Base-by-base conservation (phyloP, 2,113 vertebrate species). In the Chionis minor region DNA sequence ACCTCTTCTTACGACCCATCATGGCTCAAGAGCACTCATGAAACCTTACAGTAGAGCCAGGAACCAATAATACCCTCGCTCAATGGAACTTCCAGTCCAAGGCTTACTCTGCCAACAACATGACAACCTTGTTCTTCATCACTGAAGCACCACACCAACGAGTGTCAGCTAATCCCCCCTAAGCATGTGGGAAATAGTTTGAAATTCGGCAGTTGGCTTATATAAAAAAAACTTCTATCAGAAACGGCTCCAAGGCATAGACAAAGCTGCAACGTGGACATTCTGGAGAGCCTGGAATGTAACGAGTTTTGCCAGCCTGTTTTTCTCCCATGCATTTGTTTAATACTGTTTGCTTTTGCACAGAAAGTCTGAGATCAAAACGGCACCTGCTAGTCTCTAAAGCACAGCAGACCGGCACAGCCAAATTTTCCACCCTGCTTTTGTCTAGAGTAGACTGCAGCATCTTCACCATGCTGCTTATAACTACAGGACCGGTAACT, bases 81-180 rank as follows among this genome's bases (percentile, higher is more conserved):
- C 78, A 79, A 56, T 63, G 38, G 58, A 52, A 70, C 94, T 94
- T 85, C 84, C 86, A 96, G 83, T 73, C 66, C 67, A 49, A 81
- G 56, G 45, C 15, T 70, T 69, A 70, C 38, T 66, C 90, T 94
- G 88, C 85, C 94, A 96, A 55, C 79, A 91, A 42, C 16, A 82
- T 69, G 87, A 94, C 93, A 94, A 77, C 66, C 45, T 58, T 66
- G 59, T 58, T 90, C 88, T 80, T 74, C 86, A 78, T 70, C 79
- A 32, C 47, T 44, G 72, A 86, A 90, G 82, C 75, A 67, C 51
- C 5, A 63, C 71, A 88, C 67, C 85, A 65, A 24, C 17, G 4
- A 42, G 42, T 32, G 55, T 83, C 52, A 92, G 75, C 86, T 94
- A 91, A 96, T 86, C 86, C 74, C n/a, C 63, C 54, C 85, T 44